Evolutionary conservation across 2,888 invertebrate genomes (phyloP).

Genomic region (Criorhina ranunculi): DNA sequence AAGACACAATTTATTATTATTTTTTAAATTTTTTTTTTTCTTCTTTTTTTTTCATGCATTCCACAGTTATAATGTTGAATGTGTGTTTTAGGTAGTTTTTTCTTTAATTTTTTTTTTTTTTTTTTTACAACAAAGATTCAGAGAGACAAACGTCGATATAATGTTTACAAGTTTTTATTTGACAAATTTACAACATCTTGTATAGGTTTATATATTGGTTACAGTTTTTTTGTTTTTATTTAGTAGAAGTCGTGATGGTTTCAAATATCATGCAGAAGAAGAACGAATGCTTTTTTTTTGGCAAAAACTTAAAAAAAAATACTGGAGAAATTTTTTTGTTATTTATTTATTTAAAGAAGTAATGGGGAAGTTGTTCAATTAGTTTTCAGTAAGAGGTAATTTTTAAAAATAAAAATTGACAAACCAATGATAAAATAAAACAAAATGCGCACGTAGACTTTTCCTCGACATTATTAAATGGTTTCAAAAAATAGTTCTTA

Average conservation of each 20-base stretch:
- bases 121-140: slow-evolving; percentile 63
- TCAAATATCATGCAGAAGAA: slow-evolving; percentile 68
- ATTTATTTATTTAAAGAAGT: slow-evolving; percentile 13
- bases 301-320: slow-evolving; percentile 41
- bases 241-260: slow-evolving; percentile 41
- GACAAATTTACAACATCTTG: slow-evolving; percentile 59
- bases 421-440: slow-evolving; percentile 22
- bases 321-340: slow-evolving; percentile 12
- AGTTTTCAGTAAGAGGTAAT: slow-evolving; percentile 14
- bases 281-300: slow-evolving; percentile 27
- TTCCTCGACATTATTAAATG: not conserved
- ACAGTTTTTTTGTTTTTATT: slow-evolving; percentile 27
- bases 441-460: not conserved
- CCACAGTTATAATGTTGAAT: slow-evolving; percentile 35
- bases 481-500: too few relatives aligned
- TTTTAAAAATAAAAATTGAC: slow-evolving; percentile 15
- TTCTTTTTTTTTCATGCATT: slow-evolving; percentile 58
- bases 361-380: slow-evolving; percentile 12
- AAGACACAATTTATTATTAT: slow-evolving; percentile 70
- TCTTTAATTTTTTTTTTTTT: slow-evolving; percentile 25
- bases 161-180: slow-evolving; percentile 49
- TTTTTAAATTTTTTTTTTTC: slow-evolving; percentile 13
- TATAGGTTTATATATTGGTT: slow-evolving; percentile 38
- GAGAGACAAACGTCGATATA: slow-evolving; percentile 52
- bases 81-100: slow-evolving; percentile 18